Base-by-base conservation (phyloP, 2,797 vertebrate genomes). In the Neosilurus hyrtlii region DNA sequence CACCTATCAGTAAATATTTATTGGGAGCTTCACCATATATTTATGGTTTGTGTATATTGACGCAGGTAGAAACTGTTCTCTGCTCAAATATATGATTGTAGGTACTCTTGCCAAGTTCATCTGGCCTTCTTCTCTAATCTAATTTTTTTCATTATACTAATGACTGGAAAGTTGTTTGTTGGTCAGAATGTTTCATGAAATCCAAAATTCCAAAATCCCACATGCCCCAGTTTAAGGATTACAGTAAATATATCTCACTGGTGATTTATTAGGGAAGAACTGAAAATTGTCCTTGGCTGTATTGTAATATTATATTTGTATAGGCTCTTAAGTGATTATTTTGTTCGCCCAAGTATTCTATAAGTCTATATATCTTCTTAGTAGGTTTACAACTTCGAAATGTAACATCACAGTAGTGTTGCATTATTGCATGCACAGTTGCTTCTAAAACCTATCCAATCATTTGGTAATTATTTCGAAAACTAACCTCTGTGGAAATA, bases 141-240 rank as follows among this genome's bases (percentile, higher is more conserved):
- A 85, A 90, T 84, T 81, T 35, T 30, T 82, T 37, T 86, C 67
- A 77, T 90, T 90, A 88, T 65, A 85, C 86, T 80, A 90, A 90
- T 87, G 63, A 84, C 71, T 49, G 20, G 30, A 80, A 83, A 30
- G 15, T 20, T 35, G 16, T 56, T 79, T 72, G 66, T 79, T 81
- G 12, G 51, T 79, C 52, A 57, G 20, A 66, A 52, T 52, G 10
- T 24, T 20, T 4, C 56, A 26, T 75, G 26, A 56, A 74, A 51
- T 54, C 43, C 65, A 14, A 61, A 61, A 68, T 26, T 57, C 51
- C 22, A 15, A 62, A 35, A 35, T 75, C 73, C 56, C 73, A n/a
- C 30, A 37, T 9, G 1, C 37, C 7, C 30, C 54, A n/a, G 54
- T 59, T 37, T 56, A 43, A 43, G 15, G 9, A 74, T 11, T 16